Conservation (phyloP, 2,797 vertebrate genomes). For the Falco concolor region DNA sequence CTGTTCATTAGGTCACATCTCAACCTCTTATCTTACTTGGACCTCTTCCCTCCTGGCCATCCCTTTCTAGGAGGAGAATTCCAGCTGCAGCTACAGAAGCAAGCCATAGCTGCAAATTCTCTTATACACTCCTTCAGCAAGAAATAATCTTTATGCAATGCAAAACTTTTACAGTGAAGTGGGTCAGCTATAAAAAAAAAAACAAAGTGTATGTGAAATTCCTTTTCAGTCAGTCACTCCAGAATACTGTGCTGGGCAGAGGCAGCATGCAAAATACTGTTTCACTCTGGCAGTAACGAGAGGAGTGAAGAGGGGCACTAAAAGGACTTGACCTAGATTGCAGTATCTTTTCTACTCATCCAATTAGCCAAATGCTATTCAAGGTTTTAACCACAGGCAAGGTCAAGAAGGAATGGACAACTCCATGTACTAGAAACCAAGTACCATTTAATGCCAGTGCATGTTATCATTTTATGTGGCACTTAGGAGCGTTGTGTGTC, state of each 20-base stretch:
- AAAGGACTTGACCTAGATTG: slow-evolving; percentile 10
- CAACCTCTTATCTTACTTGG: rapidly evolving
- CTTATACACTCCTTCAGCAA: background rate
- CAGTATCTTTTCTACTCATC: background rate
- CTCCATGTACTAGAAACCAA: background rate
- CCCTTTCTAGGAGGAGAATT: background rate
- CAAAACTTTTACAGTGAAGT: background rate
- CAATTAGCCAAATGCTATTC: slow-evolving; percentile 11
- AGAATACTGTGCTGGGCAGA: background rate
- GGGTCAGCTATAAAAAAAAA: background rate
- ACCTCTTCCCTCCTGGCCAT: background rate
- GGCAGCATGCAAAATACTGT: background rate
- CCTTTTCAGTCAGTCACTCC: background rate
- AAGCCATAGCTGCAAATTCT: background rate
- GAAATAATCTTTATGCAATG: background rate
- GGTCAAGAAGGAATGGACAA: background rate
- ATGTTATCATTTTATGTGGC: rapidly evolving
- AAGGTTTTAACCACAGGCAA: background rate
- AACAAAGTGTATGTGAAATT: background rate
- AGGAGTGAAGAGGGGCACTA: background rate
- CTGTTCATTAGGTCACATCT: background rate
- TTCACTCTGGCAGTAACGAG: background rate
- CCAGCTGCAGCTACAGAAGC: background rate
- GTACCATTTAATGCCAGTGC: background rate
- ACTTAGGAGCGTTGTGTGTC: rapidly evolving